Base-by-base conservation (phyloP, 2,797 vertebrate genomes). In the Sebastes oblongus region DNA sequence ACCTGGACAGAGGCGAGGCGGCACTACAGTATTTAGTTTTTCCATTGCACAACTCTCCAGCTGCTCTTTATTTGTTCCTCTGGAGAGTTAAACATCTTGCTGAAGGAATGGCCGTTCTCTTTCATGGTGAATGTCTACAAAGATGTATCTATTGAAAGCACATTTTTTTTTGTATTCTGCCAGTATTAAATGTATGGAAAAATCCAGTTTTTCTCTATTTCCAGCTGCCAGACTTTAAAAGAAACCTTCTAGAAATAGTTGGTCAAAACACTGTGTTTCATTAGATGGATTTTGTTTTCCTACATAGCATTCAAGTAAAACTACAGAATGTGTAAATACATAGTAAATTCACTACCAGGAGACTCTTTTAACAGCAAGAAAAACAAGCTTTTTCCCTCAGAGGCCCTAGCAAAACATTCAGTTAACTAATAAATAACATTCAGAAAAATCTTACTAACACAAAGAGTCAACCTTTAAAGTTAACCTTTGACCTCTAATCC, bases 21-120 rank as follows among this genome's bases (percentile, higher is more conserved):
- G 75, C 25, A 62, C 86, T 64, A 60, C 66, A 54, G 52, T 54
- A 54, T 54, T 88, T 78, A 67, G 50, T 79, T 90, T 91, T 93
- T 91, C 91, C 88, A 92, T 89, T 89, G 82, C 91, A 86, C 54
- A 89, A 89, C 11, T 75, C 69, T 67, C 59, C 85, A 89, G 72
- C 79, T 87, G 87, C 72, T 68, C 88, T 89, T 89, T 78, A 86
- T 88, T 88, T 74, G 77, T 77, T 74, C 56, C 60, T 78, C 66
- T 34, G 9, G 61, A 68, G 52, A 52, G 25, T 52, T 76, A 22
- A 74, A 62, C 55, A 54, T 27, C 30, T 66, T n/a, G 12, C 34
- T 5, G 59, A 62, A 62, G 12, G 22, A 68, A 39, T 55, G 6
- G 55, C 36, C 18, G 4, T 74, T 69, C 25, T 59, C 59, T 72